These are phyloP conservation scores for Diarsia rubi DNA, from an alignment of 2,888 invertebrate genomes.

Conservation along the genomic window DNA sequence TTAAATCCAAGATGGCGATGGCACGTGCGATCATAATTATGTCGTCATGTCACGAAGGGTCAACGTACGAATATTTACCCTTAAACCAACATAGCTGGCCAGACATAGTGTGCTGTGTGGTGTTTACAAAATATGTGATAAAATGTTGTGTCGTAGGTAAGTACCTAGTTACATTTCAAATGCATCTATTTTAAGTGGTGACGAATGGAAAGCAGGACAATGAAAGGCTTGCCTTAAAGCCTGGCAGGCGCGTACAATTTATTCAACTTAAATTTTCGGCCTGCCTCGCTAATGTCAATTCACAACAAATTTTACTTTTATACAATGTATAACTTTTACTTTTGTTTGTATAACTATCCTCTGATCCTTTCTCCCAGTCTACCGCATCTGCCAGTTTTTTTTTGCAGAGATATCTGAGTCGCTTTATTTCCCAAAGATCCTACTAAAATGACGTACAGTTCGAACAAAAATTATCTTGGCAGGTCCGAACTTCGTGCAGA, in stretches of 20 bases:
- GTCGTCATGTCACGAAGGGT: slow-evolving; percentile 40
- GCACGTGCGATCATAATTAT: slow-evolving; percentile 15
- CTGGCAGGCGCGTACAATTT: not conserved
- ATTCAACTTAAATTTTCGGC: not conserved
- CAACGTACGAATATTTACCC: slow-evolving; percentile 52
- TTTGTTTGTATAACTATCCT: too few species aligned
- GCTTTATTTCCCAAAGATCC: not conserved
- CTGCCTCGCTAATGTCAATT: not conserved
- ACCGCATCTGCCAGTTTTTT: not conserved
- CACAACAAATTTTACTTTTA: not conserved
- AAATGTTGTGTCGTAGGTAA: slow-evolving; percentile 5
- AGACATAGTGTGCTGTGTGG: slow-evolving; percentile 22
- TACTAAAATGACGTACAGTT: not conserved
- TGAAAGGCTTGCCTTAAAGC: not conserved
- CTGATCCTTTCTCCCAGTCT: not conserved
- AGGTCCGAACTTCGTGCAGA: too few species aligned
- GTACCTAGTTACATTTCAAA: not conserved
- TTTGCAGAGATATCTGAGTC: not conserved
- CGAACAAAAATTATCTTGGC: too few species aligned
- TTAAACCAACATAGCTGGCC: slow-evolving; percentile 9
- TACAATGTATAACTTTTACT: too few species aligned
- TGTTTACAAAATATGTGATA: slow-evolving; percentile 39
- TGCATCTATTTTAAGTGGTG: not conserved
- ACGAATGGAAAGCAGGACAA: not conserved
- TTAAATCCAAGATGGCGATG: slow-evolving; percentile 39